Evolutionary conservation across 2,113 vertebrate species (phyloP).

Genomic region (Colistium nudipinnis): DNA sequence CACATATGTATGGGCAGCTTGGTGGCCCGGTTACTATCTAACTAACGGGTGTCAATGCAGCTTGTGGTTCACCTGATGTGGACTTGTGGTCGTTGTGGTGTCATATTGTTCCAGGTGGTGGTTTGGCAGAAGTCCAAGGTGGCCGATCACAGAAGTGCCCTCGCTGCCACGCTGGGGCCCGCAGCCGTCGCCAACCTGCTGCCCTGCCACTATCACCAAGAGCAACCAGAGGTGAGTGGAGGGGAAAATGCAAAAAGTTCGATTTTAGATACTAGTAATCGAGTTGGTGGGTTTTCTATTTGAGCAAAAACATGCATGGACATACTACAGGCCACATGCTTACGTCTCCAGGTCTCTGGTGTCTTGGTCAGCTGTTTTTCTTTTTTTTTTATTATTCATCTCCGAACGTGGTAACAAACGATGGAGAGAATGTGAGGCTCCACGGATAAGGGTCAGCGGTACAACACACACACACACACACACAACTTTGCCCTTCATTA

Average conservation of each 20-base stretch:
- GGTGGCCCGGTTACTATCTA: slow-evolving; percentile 19
- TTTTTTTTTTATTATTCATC: slow-evolving; percentile 22
- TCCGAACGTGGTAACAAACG: slow-evolving; percentile 2
- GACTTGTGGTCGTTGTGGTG: slow-evolving; percentile 59
- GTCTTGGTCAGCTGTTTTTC: slow-evolving; percentile 3
- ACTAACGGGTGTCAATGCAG: slow-evolving; percentile 59
- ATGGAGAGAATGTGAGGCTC: slow-evolving; percentile 12
- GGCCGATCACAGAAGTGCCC: slow-evolving; percentile 90
- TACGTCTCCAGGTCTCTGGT: background rate
- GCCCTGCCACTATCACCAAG: slow-evolving; percentile 84
- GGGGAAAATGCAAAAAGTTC: slow-evolving; percentile 29
- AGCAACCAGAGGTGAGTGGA: slow-evolving; percentile 88
- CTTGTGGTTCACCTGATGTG: slow-evolving; percentile 36
- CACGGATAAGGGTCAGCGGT: background rate
- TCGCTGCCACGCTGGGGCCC: slow-evolving; percentile 90
- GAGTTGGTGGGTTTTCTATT: background rate
- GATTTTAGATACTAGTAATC: too few species aligned
- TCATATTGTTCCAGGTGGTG: slow-evolving; percentile 87
- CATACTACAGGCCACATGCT: background rate
- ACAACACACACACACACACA: slow-evolving; percentile 22
- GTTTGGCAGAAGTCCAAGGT: slow-evolving; percentile 94
- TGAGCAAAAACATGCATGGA: background rate
- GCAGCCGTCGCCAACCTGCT: slow-evolving; percentile 86
- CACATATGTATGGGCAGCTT: background rate
- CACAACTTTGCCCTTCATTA: slow-evolving; percentile 31